Evolutionary conservation across 2,113 vertebrate species (phyloP).

Genomic region (Scalopus aquaticus): DNA sequence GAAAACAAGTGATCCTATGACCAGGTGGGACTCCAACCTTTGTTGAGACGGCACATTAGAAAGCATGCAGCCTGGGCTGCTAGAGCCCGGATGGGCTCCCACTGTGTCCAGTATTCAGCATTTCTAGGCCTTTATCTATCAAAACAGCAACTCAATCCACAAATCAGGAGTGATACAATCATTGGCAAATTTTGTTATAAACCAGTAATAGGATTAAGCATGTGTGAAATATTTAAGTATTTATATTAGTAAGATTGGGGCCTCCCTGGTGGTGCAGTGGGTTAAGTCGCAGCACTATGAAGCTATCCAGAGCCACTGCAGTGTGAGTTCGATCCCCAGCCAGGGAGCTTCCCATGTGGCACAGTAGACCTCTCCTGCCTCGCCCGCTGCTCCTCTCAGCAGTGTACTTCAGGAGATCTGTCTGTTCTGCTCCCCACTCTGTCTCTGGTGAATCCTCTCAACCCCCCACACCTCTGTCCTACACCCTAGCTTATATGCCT

Average conservation of each 20-base stretch:
- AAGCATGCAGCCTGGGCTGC: background rate
- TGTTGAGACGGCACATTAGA: background rate
- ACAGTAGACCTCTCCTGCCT: too few species aligned
- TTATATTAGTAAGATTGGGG: background rate
- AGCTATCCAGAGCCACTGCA: too few species aligned
- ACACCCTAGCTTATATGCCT: too few species aligned
- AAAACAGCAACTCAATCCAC: background rate
- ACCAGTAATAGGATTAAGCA: background rate
- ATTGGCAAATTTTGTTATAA: background rate
- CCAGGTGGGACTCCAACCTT: background rate
- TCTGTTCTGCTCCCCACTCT: too few species aligned
- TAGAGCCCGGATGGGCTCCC: background rate
- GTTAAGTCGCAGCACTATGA: too few species aligned
- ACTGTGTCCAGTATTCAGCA: rapidly evolving
- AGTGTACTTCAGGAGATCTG: too few species aligned
- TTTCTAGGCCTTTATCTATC: background rate
- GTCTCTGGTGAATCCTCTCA: too few species aligned
- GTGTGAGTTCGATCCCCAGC: too few species aligned
- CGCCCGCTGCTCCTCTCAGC: too few species aligned
- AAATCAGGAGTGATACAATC: background rate
- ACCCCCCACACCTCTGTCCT: too few species aligned
- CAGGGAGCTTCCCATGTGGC: too few species aligned
- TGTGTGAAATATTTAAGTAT: background rate
- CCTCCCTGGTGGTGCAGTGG: too few species aligned
- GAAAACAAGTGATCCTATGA: background rate